These are phyloP conservation scores for Nyctibius grandis DNA, from an alignment of 2,797 vertebrate genomes.

Conservation along the genomic window DNA sequence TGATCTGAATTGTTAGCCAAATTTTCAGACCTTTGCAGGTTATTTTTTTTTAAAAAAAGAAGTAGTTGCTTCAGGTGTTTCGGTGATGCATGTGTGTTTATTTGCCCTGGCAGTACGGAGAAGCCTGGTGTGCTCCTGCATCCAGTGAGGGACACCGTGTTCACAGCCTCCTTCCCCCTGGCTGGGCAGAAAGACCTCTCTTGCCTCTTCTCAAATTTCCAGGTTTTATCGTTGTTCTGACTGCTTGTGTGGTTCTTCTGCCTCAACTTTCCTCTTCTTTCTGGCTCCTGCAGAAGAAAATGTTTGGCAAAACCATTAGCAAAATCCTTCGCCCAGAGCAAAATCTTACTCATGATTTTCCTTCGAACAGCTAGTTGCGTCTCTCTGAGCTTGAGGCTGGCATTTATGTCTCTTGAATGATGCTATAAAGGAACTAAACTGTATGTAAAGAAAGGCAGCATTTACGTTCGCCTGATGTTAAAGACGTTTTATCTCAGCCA, in stretches of 20 bases:
- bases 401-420: slow-evolving; percentile 20
- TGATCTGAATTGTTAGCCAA: neutral
- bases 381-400: neutral
- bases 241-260: neutral
- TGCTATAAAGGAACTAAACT: slow-evolving; percentile 33
- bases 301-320: neutral
- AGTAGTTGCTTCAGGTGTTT: neutral
- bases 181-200: neutral
- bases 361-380: neutral
- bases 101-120: neutral
- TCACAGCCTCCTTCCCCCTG: neutral
- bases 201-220: neutral
- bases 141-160: fast-evolving
- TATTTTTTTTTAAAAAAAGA: neutral
- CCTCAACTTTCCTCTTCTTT: neutral
- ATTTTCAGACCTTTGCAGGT: neutral
- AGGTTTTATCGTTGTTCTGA: neutral
- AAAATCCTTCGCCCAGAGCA: neutral
- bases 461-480: neutral
- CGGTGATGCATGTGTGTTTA: neutral
- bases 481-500: neutral
- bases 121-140: neutral
- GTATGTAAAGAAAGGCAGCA: slow-evolving; percentile 31
- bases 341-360: neutral
- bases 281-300: neutral